Base-by-base conservation (phyloP, 2,888 invertebrate species). In the Pyralis farinalis region DNA sequence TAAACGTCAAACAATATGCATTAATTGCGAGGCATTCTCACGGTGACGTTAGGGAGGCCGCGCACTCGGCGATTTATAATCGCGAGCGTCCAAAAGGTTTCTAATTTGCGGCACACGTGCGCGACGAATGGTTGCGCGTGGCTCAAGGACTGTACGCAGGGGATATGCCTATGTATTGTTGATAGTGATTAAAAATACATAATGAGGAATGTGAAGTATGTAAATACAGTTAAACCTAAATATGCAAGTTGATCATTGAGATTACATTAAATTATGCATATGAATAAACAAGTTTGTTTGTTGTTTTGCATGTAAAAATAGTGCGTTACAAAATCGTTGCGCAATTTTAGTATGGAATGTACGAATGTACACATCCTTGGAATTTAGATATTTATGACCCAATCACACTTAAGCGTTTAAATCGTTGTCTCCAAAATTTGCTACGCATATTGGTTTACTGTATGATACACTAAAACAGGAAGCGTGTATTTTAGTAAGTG, bases 31-130 rank as follows among this genome's bases (percentile, higher is more conserved):
- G 51, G 58, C 56, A 43, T 74, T 83, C 80, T 79, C 79, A 79
- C 80, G 74, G 58, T 55, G 33, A 20, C 29, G 20, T 36, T 30
- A 33, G 34, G 37, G 33, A 12, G 37, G 20, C 32, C 30, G 49
- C 53, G 64, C 69, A 59, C 63, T 63, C 55, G 67, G 60, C 82
- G 74, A 82, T 81, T 81, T 82, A 82, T 79, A 79, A 72, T 70
- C 69, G 65, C 63, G 55, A 60, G 51, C 55, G 47, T 62, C 58
- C 61, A 66, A 80, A 81, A 78, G 76, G 76, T 76, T 83, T 85
- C 83, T 80, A 84, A 84, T 86, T 87, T 78, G 73, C 71, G 55
- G 49, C 58, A 66, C 86, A 83, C 86, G 86, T 83, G 86, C 83
- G 62, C 62, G 60, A 42, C 81, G 75, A 78, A 81, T 73, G 71